Evolutionary conservation across 2,113 vertebrate genomes (phyloP), one percentile per base, ranked within the genome.

Genomic region (Rafetus swinhoei): DNA sequence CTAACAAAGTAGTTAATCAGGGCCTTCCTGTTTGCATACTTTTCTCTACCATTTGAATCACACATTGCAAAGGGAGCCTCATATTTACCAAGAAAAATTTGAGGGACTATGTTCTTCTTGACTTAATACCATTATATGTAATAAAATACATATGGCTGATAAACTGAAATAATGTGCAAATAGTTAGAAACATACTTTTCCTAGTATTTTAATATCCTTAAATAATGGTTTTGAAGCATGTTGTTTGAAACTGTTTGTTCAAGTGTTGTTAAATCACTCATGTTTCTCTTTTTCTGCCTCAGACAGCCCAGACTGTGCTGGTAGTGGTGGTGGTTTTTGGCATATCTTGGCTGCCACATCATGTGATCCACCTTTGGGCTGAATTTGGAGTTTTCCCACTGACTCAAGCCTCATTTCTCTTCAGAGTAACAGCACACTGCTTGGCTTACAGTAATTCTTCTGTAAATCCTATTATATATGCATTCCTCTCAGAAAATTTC

Each of bases 391-490:
- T 94, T 50, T 99, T 99, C 96, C 99, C 99, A 0, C 97, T 99
- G 96, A 99, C 99, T 90, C 99, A 99, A 86, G 99, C 99, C 27
- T 99, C 99, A 85, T 99, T 99, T 89, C 95, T 99, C 96, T 97
- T 99, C 90, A 98, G 99, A 32, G 97, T 99, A 92, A 97, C 97
- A 0, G 99, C 99, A 9, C 99, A 99, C 96, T 99, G 99, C 97
- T 98, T 99, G 98, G 99, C 99, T 2, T 99, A 99, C 97, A 99
- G 99, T 98, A 99, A 99, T 95, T 99, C 99, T 18, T 99, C 99
- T 0, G 99, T 99, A 93, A 99, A 99, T 92, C 99, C 99, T 1
- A 99, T 99, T 96, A 99, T 99, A 95, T 99, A 99, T 0, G 99
- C 98, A 0, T 99, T 99, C 91, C 98, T 99, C 55, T 99, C 99